Conservation (phyloP, 2,113 vertebrate genomes). For the Takifugu flavidus region DNA sequence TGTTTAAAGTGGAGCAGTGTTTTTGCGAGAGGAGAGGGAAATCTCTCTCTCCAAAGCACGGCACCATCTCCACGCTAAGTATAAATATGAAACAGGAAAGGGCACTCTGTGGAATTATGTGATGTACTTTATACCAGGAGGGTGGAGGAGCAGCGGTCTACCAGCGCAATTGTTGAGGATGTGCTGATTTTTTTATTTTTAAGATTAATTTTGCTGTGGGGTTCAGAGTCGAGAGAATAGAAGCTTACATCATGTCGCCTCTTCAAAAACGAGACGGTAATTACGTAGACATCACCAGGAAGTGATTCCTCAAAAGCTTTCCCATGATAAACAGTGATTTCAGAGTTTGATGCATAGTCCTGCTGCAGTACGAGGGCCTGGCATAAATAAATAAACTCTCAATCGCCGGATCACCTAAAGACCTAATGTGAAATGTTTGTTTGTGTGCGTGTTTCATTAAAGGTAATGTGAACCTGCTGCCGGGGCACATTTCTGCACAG, state of each 20-base stretch:
- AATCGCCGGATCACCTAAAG: conserved; percentile 61
- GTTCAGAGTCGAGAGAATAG: conserved; percentile 1
- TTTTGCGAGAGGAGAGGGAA: conserved; percentile 62
- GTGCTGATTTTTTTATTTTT: conserved; percentile 24
- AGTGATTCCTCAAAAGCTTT: conserved; percentile 21
- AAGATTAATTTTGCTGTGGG: conserved; percentile 21
- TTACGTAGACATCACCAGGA: conserved; percentile 20
- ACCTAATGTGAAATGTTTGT: conserved; percentile 42
- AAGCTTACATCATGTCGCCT: neutral
- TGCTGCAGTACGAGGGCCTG: conserved; percentile 19
- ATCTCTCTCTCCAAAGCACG: conserved; percentile 51
- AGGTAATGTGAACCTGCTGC: conserved; percentile 42
- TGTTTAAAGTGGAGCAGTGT: conserved; percentile 63
- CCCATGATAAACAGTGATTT: conserved; percentile 17
- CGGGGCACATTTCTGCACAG: conserved; percentile 35
- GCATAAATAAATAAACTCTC: conserved; percentile 70
- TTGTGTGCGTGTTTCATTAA: conserved; percentile 48
- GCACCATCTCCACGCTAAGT: conserved; percentile 39
- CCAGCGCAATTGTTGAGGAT: conserved; percentile 3
- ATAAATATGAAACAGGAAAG: conserved; percentile 69
- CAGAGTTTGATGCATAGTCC: conserved; percentile 49
- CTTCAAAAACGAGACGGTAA: neutral
- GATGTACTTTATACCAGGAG: conserved; percentile 21
- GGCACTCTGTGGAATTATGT: conserved; percentile 36
- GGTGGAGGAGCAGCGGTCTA: neutral